These are phyloP conservation scores for Bostrychus sinensis DNA, from an alignment of 2,113 vertebrate genomes.

Conservation along the genomic window DNA sequence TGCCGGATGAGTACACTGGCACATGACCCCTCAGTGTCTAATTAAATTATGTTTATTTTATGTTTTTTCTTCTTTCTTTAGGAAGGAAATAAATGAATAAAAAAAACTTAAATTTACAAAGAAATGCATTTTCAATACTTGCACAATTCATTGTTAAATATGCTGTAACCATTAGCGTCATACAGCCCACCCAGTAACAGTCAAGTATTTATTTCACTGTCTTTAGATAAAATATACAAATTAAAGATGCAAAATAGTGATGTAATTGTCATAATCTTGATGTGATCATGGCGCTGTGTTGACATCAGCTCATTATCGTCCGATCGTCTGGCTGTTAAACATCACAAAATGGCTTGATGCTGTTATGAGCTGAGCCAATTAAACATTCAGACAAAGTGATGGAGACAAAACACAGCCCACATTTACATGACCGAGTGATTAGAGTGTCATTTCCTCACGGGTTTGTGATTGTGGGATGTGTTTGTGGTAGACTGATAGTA, in stretches of 20 bases:
- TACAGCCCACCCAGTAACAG: not conserved
- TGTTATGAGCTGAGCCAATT: constrained; percentile 9
- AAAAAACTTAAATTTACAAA: too few relatives aligned
- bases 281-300: not conserved
- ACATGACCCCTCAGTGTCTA: too few relatives aligned
- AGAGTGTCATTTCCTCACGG: constrained; percentile 28
- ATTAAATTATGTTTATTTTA: too few relatives aligned
- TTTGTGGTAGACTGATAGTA: constrained; percentile 39
- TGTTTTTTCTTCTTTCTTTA: too few relatives aligned
- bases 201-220: not conserved
- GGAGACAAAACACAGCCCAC: constrained; percentile 13
- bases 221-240: not conserved
- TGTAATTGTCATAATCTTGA: not conserved
- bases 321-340: constrained; percentile 3
- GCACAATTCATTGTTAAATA: too few relatives aligned
- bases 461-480: constrained; percentile 22
- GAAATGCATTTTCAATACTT: too few relatives aligned
- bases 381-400: constrained; percentile 26
- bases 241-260: not conserved
- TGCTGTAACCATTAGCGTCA: not conserved
- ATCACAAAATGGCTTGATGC: constrained; percentile 21
- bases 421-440: constrained; percentile 47
- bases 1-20: too few relatives aligned
- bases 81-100: too few relatives aligned
- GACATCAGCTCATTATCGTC: not conserved